Evolutionary conservation across 2,113 vertebrate genomes (phyloP), one percentile per base, ranked within the genome.

Genomic region (Epinephelus cyanopodus): DNA sequence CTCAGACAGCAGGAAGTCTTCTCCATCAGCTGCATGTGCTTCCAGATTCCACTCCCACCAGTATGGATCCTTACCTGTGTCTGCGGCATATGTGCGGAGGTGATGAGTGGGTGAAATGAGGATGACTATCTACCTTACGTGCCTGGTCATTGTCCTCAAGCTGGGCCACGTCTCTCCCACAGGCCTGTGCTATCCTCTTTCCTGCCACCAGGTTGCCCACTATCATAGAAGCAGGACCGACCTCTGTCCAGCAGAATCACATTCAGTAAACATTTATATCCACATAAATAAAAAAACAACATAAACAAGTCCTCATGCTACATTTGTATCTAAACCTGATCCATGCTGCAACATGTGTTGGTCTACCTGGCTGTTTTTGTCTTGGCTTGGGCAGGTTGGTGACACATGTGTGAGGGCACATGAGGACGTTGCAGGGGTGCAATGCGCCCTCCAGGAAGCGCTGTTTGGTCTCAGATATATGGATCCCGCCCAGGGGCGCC

Each of bases 321-420:
- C 6, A 25, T 42, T 74, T 53, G 15, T 48, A 47, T 62, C 9
- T 64, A 25, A 81, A 45, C 23, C 25, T 7, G 37, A 67, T 18
- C n/a, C 21, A 23, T 25, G 9, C 39, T 27, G 11, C 5, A 18
- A 53, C 1, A 33, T 73, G 5, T 52, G 29, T 2, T 63, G 10
- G 17, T 29, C 27, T 88, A 98, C 98, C 98, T 93, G 98, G 97
- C 79, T 98, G 98, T 53, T 99, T 99, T 91, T 99, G 98, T 13
- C 98, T 95, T 3, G 98, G 97, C 78, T 98, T 99, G 71, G 98
- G 98, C 50, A 99, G 95, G 94, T 99, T 99, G 90, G 97, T 99
- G 12, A 99, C 97, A 19, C 98, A 99, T 1, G 97, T 98, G 81
- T 99, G 98, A 2, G 98, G 98, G 66, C 97, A 99, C 98, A 99